Evolutionary conservation across 2,113 vertebrate species (phyloP).

Genomic region (Marcusenius ussheri): DNA sequence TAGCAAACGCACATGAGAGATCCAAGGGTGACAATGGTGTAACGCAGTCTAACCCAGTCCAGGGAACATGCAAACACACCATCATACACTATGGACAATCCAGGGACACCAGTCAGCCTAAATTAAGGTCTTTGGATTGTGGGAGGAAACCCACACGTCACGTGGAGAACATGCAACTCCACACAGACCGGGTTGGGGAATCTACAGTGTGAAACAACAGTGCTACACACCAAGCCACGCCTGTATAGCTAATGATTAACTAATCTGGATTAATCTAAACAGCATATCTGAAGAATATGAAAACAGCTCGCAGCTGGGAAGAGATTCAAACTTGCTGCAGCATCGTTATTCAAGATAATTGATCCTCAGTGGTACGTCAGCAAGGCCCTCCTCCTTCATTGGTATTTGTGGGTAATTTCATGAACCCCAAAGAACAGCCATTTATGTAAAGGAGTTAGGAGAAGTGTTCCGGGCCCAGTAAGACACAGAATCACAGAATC

Average conservation of each 20-base stretch:
- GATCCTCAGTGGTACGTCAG: background rate
- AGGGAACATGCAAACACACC: background rate
- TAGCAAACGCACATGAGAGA: background rate
- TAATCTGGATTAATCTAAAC: background rate
- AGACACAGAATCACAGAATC: background rate
- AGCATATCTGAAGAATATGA: background rate
- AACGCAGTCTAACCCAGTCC: background rate
- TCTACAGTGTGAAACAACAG: background rate
- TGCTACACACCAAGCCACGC: background rate
- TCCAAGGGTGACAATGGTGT: background rate
- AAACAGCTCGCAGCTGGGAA: background rate
- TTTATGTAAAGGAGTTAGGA: background rate
- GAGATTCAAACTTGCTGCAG: background rate
- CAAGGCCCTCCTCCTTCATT: background rate
- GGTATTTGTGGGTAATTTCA: background rate
- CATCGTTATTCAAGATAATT: background rate
- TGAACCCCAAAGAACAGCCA: background rate
- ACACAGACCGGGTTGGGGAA: background rate
- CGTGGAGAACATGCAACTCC: background rate
- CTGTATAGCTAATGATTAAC: background rate
- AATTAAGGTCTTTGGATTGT: background rate
- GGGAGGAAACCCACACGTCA: background rate
- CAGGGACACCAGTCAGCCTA: background rate
- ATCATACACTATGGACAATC: background rate
- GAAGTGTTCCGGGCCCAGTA: background rate